Conservation (phyloP, 2,888 invertebrate species). For the Melinaea marsaeus region DNA sequence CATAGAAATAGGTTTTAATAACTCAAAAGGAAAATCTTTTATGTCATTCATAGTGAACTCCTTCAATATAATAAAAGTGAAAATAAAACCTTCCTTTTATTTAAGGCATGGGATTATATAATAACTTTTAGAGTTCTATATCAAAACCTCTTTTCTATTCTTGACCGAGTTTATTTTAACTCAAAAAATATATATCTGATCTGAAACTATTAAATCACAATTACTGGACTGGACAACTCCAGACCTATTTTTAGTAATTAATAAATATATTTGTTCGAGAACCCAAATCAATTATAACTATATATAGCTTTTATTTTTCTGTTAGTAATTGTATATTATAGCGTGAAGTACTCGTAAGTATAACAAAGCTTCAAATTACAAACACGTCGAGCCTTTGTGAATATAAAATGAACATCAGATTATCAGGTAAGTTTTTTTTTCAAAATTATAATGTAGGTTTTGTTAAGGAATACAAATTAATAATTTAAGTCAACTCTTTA, state of each 20-base stretch:
- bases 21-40: conserved; percentile 30
- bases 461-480: conserved; percentile 11
- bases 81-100: conserved; percentile 9
- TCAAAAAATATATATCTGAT: neutral
- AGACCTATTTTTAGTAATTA: no score
- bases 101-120: neutral
- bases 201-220: neutral
- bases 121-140: neutral
- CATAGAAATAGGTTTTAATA: conserved; percentile 25
- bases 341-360: neutral
- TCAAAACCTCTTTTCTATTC: neutral
- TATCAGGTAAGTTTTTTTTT: conserved; percentile 17
- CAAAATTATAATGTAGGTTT: conserved; percentile 9
- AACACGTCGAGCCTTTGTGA: conserved; percentile 24
- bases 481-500: neutral
- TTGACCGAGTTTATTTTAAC: neutral
- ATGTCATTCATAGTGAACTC: conserved; percentile 23
- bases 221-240: no score
- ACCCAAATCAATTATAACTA: no score
- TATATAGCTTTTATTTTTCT: neutral
- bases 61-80: conserved; percentile 6
- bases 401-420: conserved; percentile 23
- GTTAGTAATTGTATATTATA: neutral
- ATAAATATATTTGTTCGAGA: no score
- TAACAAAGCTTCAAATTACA: conserved; percentile 19